Base-by-base conservation (phyloP, 2,113 vertebrate species). In the Toxostoma redivivum region DNA sequence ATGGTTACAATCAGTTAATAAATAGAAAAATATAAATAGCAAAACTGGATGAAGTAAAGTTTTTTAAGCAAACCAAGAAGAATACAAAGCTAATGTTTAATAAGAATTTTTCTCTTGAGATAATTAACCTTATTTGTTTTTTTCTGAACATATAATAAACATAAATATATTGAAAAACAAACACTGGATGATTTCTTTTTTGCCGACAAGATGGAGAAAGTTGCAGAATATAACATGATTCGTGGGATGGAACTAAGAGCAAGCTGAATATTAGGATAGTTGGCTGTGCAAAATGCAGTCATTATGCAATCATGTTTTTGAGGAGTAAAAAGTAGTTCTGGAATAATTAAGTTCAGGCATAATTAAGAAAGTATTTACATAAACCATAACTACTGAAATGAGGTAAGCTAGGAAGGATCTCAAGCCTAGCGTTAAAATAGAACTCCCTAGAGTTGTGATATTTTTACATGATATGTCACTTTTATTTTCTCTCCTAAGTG, bases 381-480 rank as follows among this genome's bases (percentile, higher is more conserved):
- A 67, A 53, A 58, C 5, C 0, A 1, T 37, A 48, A 45, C 9
- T 24, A 37, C 31, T 50, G n/a, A 67, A 25, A 62, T 0, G 0
- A 23, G 18, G 5, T 58, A 45, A 37, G 23, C 4, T 54, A 54
- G 9, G 8, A 67, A 80, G 9, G 10, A 48, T 44, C 10, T 44
- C 16, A 72, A 23, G 3, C 7, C 13, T 76, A 57, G 61, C 8
- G 25, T 27, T 53, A 45, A n/a, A 67, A 15, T 8, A 70, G 30
- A 37, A 38, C 3, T 33, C 42, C 2, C 4, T 3, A 14, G 10
- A 19, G 21, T 1, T 58, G 12, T 45, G 14, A 8, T 24, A 54
- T 69, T 69, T 81, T 42, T 15, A 56, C 18, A 58, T 0, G 0
- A 12, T 33, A 2, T 24, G 7, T 35, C 25, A 33, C 5, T 51